Percentiles rank a stretch among this genome's conserved stretches.
These are phyloP conservation scores for Telmatherina bonti DNA, from an alignment of 2,797 vertebrate species.

Conservation along the genomic window DNA sequence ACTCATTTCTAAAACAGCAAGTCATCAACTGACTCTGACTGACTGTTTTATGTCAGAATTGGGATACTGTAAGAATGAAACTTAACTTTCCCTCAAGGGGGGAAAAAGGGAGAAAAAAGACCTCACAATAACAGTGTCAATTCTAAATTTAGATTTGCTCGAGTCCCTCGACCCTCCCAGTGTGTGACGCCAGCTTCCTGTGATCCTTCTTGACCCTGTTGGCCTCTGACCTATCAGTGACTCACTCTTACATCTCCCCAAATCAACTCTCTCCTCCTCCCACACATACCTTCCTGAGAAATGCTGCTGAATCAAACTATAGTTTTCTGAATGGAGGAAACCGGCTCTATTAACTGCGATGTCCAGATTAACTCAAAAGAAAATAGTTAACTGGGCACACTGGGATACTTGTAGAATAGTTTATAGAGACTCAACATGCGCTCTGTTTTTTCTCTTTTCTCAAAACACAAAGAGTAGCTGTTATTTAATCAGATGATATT, in stretches of 20 bases:
- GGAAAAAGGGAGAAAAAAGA: constrained; percentile 14
- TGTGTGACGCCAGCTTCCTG: constrained; percentile 58
- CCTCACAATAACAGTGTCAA: constrained; percentile 35
- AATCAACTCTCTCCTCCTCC: constrained; percentile 51
- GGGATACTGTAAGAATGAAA: neutral
- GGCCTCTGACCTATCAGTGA: constrained; percentile 68
- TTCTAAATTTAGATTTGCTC: constrained; percentile 57
- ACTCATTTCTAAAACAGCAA: constrained; percentile 36
- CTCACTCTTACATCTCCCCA: constrained; percentile 56
- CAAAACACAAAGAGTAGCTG: too few species aligned
- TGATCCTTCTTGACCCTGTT: constrained; percentile 33
- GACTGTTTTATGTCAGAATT: constrained; percentile 26
- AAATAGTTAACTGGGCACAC: too few species aligned
- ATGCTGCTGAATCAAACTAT: constrained; percentile 1
- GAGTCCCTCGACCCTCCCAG: constrained; percentile 19
- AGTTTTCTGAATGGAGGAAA: constrained; percentile 26
- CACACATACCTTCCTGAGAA: constrained; percentile 65
- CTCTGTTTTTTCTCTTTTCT: too few species aligned
- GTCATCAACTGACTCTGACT: constrained; percentile 15
- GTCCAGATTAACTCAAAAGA: neutral
- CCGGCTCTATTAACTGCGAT: constrained; percentile 9
- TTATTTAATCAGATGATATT: too few species aligned
- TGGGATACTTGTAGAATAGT: too few species aligned
- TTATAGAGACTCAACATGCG: too few species aligned
- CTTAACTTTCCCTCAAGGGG: neutral